Conservation (phyloP, 2,113 vertebrate species). For the Microcebus tavaratra region DNA sequence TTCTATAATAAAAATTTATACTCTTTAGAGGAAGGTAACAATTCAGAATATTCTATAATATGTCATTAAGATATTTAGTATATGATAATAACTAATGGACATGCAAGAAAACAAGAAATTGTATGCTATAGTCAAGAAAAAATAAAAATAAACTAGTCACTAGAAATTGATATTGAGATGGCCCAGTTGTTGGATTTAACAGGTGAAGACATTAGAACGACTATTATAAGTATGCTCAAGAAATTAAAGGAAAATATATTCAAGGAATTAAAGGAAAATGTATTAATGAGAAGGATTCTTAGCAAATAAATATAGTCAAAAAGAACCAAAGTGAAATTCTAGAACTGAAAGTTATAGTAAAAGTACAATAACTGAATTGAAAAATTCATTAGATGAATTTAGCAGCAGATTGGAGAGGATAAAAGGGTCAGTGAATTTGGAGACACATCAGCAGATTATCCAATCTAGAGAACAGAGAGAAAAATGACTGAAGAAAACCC, state of each 20-base stretch:
- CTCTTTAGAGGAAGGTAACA: neutral
- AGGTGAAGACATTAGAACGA: slow-evolving; percentile 1
- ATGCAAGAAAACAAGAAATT: slow-evolving; percentile 2
- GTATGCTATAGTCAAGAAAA: neutral
- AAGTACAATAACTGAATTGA: neutral
- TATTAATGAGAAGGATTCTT: slow-evolving; percentile 11
- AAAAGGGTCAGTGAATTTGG: neutral
- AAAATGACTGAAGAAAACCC: neutral
- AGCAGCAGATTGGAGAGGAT: neutral
- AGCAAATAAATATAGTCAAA: neutral
- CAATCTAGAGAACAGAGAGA: neutral
- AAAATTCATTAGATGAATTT: neutral
- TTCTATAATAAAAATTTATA: neutral
- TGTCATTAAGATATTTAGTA: neutral
- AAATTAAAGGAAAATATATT: slow-evolving; percentile 27
- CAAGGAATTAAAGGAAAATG: slow-evolving; percentile 3
- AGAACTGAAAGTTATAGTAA: neutral
- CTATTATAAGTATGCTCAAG: neutral
- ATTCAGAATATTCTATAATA: slow-evolving; percentile 3
- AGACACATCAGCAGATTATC: neutral
- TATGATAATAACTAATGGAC: neutral
- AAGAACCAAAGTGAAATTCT: neutral
- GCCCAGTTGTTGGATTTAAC: neutral
- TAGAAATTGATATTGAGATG: slow-evolving; percentile 20
- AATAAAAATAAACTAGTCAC: neutral